Percentiles rank a stretch among this genome's conserved stretches.
phyloP scores from a whole-genome alignment of 2,888 invertebrate species.

The Lasioglossum calceatum region DNA sequence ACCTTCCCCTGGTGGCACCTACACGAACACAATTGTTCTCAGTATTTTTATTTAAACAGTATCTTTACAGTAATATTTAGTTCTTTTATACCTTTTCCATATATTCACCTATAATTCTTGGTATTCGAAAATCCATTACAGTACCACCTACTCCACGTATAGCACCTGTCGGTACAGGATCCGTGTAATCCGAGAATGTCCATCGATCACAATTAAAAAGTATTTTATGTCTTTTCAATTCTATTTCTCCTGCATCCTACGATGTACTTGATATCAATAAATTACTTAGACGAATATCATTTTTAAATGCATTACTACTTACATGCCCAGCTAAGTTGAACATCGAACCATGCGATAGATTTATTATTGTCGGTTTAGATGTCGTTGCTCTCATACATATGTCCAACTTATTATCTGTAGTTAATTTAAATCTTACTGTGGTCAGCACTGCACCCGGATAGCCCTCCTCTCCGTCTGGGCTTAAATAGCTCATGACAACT shows the following conservation, averaged over 20 bases:
- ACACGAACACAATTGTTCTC: neutral
- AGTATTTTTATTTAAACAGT: neutral
- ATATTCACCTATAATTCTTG: constrained; percentile 87
- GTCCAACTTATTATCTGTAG: constrained; percentile 85
- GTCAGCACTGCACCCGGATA: constrained; percentile 87
- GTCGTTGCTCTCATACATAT: constrained; percentile 86
- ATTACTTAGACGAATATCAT: neutral
- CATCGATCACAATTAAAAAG: constrained; percentile 91
- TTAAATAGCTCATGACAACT: constrained; percentile 84
- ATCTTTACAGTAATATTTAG: neutral
- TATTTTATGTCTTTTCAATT: constrained; percentile 89
- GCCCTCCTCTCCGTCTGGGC: constrained; percentile 86
- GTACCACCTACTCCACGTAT: constrained; percentile 90
- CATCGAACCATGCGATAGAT: constrained; percentile 87
- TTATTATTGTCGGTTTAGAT: constrained; percentile 86
- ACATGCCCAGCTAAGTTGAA: constrained; percentile 88
- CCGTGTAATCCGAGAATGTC: constrained; percentile 88
- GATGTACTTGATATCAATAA: constrained; percentile 17
- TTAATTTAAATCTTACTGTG: constrained; percentile 85
- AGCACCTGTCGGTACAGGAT: constrained; percentile 90
- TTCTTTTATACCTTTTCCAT: constrained; percentile 86
- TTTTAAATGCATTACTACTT: constrained; percentile 64
- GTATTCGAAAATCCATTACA: constrained; percentile 90
- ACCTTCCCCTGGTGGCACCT: constrained; percentile 87
- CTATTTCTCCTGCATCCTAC: constrained; percentile 87